These are phyloP conservation scores for Streblospio benedicti DNA, from an alignment of 1,140 invertebrate species.

Conservation along the genomic window DNA sequence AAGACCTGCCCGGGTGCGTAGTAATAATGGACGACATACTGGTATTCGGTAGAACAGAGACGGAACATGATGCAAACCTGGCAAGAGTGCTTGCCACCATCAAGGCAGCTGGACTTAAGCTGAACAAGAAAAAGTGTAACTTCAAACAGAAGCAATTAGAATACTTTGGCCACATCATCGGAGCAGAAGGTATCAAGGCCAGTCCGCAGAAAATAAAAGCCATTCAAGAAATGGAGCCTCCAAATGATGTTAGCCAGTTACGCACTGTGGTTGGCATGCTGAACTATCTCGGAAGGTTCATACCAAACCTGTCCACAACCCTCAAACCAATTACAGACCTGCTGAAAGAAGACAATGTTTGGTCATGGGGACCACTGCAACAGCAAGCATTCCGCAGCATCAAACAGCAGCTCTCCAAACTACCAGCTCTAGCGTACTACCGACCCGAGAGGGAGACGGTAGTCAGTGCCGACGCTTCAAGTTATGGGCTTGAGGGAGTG, in stretches of 20 bases:
- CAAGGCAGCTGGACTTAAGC: conserved; percentile 31
- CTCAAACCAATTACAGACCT: conserved; percentile 4
- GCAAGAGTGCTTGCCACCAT: conserved; percentile 34
- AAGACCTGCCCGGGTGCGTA: conserved; percentile 30
- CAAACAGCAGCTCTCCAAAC: conserved; percentile 19
- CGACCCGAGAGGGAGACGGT: conserved; percentile 20
- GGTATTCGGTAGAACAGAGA: conserved; percentile 25
- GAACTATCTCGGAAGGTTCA: conserved; percentile 24
- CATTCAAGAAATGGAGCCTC: conserved; percentile 25
- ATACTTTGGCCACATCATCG: conserved; percentile 17
- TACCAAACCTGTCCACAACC: conserved; percentile 9
- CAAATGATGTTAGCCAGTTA: conserved; percentile 14
- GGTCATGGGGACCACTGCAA: conserved; percentile 8
- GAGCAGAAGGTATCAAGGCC: conserved; percentile 9
- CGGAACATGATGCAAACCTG: conserved; percentile 37
- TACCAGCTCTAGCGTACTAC: conserved; percentile 26
- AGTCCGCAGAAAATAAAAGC: conserved; percentile 39
- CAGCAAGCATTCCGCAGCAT: conserved; percentile 19
- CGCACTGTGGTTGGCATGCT: conserved; percentile 25
- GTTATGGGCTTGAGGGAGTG: conserved; percentile 41
- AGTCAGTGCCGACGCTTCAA: conserved; percentile 27
- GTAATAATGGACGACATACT: conserved; percentile 42
- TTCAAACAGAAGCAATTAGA: conserved; percentile 27
- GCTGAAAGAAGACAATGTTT: neutral
- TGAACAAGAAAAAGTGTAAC: conserved; percentile 41